These are phyloP conservation scores for Danio kyathit DNA, from an alignment of 2,797 vertebrate genomes.

Conservation along the genomic window DNA sequence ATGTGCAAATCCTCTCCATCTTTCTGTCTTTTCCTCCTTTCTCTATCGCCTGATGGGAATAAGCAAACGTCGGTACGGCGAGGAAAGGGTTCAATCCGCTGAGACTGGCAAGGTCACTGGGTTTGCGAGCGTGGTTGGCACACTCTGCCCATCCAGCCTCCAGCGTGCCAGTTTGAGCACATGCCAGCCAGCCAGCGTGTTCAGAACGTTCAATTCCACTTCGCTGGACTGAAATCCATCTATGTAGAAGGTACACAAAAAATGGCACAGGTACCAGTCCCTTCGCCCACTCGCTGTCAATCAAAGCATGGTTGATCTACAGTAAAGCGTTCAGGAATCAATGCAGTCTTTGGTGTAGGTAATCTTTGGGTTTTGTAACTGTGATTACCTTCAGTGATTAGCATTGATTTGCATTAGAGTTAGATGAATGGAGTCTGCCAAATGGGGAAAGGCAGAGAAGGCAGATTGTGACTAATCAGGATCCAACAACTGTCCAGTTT, in stretches of 20 bases:
- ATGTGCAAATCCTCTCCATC: slow-evolving; percentile 62
- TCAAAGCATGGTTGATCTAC: slow-evolving; percentile 37
- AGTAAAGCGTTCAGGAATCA: no score
- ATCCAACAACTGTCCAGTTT: no score
- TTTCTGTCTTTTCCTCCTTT: slow-evolving; percentile 60
- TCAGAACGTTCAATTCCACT: slow-evolving; percentile 68
- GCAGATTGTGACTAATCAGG: no score
- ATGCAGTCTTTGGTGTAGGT: no score
- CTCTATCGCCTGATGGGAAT: slow-evolving; percentile 65
- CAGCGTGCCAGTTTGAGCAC: slow-evolving; percentile 70
- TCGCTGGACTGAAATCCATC: slow-evolving; percentile 69
- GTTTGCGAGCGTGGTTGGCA: slow-evolving; percentile 76
- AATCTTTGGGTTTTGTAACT: no score
- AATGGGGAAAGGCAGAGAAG: no score
- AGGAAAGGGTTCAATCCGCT: slow-evolving; percentile 49
- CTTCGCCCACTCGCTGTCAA: slow-evolving; percentile 53
- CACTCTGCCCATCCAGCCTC: slow-evolving; percentile 71
- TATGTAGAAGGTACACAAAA: slow-evolving; percentile 67
- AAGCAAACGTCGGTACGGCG: slow-evolving; percentile 70
- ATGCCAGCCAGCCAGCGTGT: slow-evolving; percentile 73
- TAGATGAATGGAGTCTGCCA: no score
- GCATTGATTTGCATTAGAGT: no score
- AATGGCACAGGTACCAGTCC: slow-evolving; percentile 61
- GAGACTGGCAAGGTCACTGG: slow-evolving; percentile 72
- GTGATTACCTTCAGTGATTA: no score